phyloP scores from a whole-genome alignment of 2,113 vertebrate genomes.

The Neotoma lepida region DNA sequence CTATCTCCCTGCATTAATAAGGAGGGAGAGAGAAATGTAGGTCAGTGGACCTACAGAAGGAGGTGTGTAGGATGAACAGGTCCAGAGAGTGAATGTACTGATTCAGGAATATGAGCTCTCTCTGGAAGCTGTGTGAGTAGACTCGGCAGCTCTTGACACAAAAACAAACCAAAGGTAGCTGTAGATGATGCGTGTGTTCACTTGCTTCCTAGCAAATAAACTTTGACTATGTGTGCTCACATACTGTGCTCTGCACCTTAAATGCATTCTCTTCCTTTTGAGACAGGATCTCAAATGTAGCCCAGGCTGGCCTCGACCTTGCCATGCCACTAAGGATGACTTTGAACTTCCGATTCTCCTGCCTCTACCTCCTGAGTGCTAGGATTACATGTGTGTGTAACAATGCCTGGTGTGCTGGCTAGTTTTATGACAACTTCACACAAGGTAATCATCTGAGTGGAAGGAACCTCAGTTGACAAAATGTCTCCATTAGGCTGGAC shows the following conservation, averaged over 20 bases:
- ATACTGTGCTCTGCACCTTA: neutral
- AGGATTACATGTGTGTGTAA: neutral
- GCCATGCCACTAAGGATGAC: neutral
- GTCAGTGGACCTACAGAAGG: neutral
- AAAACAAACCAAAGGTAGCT: neutral
- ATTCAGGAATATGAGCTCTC: no score
- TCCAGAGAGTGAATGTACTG: neutral
- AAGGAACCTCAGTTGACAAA: neutral
- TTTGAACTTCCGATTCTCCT: neutral
- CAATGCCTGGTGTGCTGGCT: neutral
- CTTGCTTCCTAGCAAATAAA: neutral
- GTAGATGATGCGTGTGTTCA: neutral
- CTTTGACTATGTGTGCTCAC: neutral
- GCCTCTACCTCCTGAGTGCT: neutral
- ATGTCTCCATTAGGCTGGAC: neutral
- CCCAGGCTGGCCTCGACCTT: neutral
- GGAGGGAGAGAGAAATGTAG: neutral
- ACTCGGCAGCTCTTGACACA: neutral
- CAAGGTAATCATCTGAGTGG: neutral
- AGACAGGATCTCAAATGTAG: neutral
- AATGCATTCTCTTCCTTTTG: neutral
- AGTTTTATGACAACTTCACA: neutral
- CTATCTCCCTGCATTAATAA: neutral
- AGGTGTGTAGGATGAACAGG: neutral
- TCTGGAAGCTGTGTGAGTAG: neutral